Evolutionary conservation across 2,888 invertebrate species (phyloP).

Genomic region (Parthenolecanium corni): DNA sequence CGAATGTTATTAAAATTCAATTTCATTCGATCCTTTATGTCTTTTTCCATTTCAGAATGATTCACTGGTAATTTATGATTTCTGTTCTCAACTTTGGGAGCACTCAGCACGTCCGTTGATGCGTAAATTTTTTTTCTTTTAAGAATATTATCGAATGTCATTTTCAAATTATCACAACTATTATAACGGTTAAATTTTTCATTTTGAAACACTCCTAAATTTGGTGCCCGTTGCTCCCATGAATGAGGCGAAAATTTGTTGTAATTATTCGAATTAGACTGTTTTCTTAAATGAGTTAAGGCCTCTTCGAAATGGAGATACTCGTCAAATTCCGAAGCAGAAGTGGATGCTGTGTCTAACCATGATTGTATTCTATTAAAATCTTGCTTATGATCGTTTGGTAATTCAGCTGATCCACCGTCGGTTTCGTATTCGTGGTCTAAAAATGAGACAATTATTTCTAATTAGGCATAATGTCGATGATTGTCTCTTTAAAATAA

Average conservation of each 20-base stretch:
- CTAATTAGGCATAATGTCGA: too few species aligned
- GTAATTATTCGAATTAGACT: not conserved
- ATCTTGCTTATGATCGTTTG: not conserved
- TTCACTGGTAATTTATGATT: too few species aligned
- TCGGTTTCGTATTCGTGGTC: too few species aligned
- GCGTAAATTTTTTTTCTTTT: not conserved
- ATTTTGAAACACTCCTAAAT: too few species aligned
- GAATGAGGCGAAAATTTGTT: not conserved
- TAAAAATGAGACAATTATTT: too few species aligned
- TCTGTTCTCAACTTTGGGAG: too few species aligned
- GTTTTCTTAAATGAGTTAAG: constrained; percentile 3
- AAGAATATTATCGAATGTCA: not conserved
- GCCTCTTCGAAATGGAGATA: not conserved
- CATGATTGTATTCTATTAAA: constrained; percentile 5
- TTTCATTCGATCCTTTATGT: too few species aligned
- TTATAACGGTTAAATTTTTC: constrained; percentile 1
- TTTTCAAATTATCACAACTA: constrained; percentile 12
- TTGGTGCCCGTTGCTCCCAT: not conserved
- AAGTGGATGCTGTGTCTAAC: not conserved
- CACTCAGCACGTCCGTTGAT: not conserved
- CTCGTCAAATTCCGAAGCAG: not conserved
- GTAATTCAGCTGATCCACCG: too few species aligned
- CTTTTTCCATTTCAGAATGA: too few species aligned
- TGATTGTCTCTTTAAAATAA: too few species aligned
- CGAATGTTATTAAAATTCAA: too few species aligned